Evolutionary conservation across 1,140 invertebrate species (phyloP), one percentile per base, ranked within the genome.

Genomic region (Thrips palmi): DNA sequence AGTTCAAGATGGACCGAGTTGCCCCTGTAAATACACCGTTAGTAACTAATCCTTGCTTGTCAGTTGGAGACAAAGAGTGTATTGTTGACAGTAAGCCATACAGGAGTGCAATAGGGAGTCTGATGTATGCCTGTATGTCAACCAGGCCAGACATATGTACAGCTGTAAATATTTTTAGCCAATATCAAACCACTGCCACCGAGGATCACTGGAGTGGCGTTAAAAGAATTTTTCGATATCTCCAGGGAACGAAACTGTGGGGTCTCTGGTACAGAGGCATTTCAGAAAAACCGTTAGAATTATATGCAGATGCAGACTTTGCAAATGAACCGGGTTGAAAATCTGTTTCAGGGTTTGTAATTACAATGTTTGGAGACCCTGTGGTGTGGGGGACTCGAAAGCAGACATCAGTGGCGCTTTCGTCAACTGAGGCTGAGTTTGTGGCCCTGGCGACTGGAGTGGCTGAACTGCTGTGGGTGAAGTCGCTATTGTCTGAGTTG

Each of bases 71-170:
- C n/a, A n/a, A n/a, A n/a, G n/a, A n/a, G n/a, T n/a, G n/a, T n/a
- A n/a, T n/a, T n/a, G n/a, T n/a, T 36, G 38, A 44, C 6, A 18
- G 20, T 17, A n/a, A n/a, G n/a, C 39, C 43, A 12, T 48, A 44
- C 29, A 17, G 32, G 18, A 33, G 49, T 19, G 14, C 45, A 17
- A 40, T 50, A 6, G 49, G 49, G 0, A 31, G 27, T 7, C 45
- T 52, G 15, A 49, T 59, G 36, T 59, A 59, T 43, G 23, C 58
- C 8, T 44, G 53, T 1, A 35, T 51, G 1, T 40, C 41, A 4
- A 55, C 56, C 1, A 19, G 57, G 18, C 56, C 51, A 7, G 58
- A 62, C 37, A 51, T 59, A 22, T 40, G 50, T 4, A 53, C 48
- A 41, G 43, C 51, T n/a, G n/a, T n/a, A n/a, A n/a, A n/a, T n/a